A percentile compares a stretch with the other conserved stretches of the same genome.
phyloP scores from a whole-genome alignment of 2,797 vertebrate genomes.

The Lepilemur ruficaudatus region DNA sequence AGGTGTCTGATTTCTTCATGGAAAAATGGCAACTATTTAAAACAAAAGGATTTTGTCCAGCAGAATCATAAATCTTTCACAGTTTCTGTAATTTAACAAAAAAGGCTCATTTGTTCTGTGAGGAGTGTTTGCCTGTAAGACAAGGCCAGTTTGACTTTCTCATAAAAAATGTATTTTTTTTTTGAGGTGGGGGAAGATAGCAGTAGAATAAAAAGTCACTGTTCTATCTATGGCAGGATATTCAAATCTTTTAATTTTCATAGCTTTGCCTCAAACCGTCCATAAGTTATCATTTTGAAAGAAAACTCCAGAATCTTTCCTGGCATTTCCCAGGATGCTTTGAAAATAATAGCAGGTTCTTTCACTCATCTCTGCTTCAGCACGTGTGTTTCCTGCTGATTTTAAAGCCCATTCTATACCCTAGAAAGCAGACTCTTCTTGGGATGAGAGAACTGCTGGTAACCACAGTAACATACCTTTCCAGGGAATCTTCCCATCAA shows the following conservation, averaged over 20 bases:
- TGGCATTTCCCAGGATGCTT: constrained; percentile 60
- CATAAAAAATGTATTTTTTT: constrained; percentile 75
- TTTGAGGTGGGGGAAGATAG: constrained; percentile 40
- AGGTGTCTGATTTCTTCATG: constrained; percentile 85
- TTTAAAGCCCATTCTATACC: constrained; percentile 53
- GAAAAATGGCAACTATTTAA: constrained; percentile 84
- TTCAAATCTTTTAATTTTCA: constrained; percentile 39
- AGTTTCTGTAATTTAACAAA: constrained; percentile 75
- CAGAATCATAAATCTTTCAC: constrained; percentile 78
- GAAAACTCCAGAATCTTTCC: constrained; percentile 51
- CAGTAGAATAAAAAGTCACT: constrained; percentile 67
- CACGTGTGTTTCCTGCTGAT: constrained; percentile 54
- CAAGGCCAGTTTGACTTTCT: constrained; percentile 74
- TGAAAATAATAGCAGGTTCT: constrained; percentile 63
- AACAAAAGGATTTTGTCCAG: constrained; percentile 83
- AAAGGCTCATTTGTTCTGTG: constrained; percentile 77
- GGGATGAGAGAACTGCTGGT: constrained; percentile 60
- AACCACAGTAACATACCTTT: constrained; percentile 74
- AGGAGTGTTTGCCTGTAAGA: constrained; percentile 75
- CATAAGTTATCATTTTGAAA: constrained; percentile 64
- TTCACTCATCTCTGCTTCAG: constrained; percentile 23
- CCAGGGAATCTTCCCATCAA: constrained; percentile 63
- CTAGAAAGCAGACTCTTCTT: constrained; percentile 58
- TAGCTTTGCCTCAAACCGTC: constrained; percentile 29
- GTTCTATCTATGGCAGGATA: constrained; percentile 55